A percentile compares a stretch with the other conserved stretches of the same genome.
phyloP scores from a whole-genome alignment of 1,140 invertebrate species.

The Lordiphosa mommai region DNA sequence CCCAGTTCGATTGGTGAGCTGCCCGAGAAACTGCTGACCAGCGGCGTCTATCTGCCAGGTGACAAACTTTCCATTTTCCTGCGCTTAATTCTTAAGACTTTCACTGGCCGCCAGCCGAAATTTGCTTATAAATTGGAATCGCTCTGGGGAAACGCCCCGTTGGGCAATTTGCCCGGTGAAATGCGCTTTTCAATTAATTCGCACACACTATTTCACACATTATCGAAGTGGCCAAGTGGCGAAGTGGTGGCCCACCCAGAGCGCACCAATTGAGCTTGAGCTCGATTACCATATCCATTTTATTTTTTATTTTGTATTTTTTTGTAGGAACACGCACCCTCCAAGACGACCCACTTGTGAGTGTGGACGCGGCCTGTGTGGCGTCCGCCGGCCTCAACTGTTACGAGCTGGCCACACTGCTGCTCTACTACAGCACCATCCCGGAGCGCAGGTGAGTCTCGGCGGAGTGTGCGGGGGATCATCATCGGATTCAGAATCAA shows the following conservation, averaged over 20 bases:
- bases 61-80: conserved; percentile 68
- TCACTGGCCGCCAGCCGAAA: conserved; percentile 49
- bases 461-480: neutral
- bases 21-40: conserved; percentile 81
- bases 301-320: conserved; percentile 4
- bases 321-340: conserved; percentile 76
- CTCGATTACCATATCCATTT: conserved; percentile 19
- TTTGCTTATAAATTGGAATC: conserved; percentile 66
- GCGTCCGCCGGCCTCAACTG: conserved; percentile 80
- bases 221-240: conserved; percentile 32
- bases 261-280: conserved; percentile 47
- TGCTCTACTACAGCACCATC: conserved; percentile 82
- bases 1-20: conserved; percentile 81
- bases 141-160: conserved; percentile 43
- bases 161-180: conserved; percentile 49
- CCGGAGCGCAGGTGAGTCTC: conserved; percentile 80
- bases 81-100: conserved; percentile 69
- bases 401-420: conserved; percentile 82
- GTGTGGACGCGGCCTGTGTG: conserved; percentile 81
- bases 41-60: conserved; percentile 82
- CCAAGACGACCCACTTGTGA: conserved; percentile 81
- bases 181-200: conserved; percentile 65
- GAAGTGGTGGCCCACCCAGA: conserved; percentile 53
- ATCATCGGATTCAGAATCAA: conserved; percentile 51
- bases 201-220: conserved; percentile 74